A percentile compares a stretch with the other conserved stretches of the same genome.
Evolutionary conservation across 1,140 invertebrate genomes (phyloP).

Genomic region (Stenopsyche tienmushanensis): DNA sequence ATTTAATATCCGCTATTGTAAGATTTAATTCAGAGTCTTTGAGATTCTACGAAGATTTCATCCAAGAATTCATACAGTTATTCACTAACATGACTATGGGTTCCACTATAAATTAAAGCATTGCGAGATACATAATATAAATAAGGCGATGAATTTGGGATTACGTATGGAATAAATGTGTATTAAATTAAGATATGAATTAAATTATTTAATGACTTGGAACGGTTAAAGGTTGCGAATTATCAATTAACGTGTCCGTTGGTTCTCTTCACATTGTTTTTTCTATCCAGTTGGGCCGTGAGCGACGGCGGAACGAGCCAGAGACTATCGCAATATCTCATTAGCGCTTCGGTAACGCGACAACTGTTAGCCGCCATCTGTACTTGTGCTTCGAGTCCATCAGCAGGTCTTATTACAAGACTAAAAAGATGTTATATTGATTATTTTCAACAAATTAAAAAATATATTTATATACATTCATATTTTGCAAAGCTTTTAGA

Average conservation of each 20-base stretch:
- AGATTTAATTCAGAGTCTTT: too few species aligned
- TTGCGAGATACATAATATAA: too few species aligned
- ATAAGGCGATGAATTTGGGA: too few species aligned
- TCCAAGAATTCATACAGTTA: too few species aligned
- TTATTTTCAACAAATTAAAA: slow-evolving; percentile 2
- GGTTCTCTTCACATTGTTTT: slow-evolving; percentile 29
- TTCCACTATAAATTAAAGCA: too few species aligned
- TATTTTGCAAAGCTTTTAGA: too few species aligned
- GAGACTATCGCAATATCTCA: slow-evolving; percentile 70
- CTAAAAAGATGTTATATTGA: slow-evolving; percentile 46
- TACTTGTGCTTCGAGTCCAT: slow-evolving; percentile 69
- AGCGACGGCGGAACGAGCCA: slow-evolving; percentile 74
- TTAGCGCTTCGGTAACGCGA: slow-evolving; percentile 75
- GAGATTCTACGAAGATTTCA: too few species aligned
- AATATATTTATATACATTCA: not conserved
- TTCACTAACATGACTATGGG: too few species aligned
- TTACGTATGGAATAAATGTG: too few species aligned
- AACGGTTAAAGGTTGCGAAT: not conserved
- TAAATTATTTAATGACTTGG: not conserved
- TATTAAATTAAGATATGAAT: too few species aligned
- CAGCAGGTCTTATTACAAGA: slow-evolving; percentile 56
- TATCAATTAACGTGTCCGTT: slow-evolving; percentile 22
- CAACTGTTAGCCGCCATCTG: slow-evolving; percentile 81
- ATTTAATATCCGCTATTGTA: too few species aligned
- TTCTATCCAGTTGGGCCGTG: slow-evolving; percentile 36